A percentile compares a stretch with the other conserved stretches of the same genome.
phyloP scores from a whole-genome alignment of 2,113 vertebrate species.

The Pachycephala philippinensis region DNA sequence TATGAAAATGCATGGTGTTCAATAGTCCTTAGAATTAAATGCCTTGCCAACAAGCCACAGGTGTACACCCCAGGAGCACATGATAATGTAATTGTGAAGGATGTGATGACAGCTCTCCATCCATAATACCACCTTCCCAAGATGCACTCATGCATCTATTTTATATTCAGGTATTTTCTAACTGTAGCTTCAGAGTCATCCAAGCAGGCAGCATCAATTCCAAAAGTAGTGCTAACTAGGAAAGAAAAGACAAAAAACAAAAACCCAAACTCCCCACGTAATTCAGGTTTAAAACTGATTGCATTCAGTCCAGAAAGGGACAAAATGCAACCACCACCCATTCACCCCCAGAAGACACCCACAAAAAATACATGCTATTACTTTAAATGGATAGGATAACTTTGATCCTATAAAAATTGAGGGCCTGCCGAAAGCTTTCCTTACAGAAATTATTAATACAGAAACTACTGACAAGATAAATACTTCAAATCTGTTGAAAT shows the following conservation, averaged over 20 bases:
- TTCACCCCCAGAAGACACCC: rapidly evolving
- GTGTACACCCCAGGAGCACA: conserved; percentile 68
- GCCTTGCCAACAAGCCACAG: conserved; percentile 71
- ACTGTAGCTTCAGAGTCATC: conserved; percentile 27
- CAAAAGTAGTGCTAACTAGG: neutral
- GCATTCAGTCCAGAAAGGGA: neutral
- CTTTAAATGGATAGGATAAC: neutral
- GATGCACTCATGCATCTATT: conserved; percentile 60
- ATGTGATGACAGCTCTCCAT: conserved; percentile 68
- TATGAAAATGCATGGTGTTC: conserved; percentile 61
- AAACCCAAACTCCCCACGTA: neutral
- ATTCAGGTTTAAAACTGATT: neutral
- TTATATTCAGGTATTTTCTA: conserved; percentile 55
- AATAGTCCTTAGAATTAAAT: conserved; percentile 57
- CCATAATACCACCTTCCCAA: conserved; percentile 41
- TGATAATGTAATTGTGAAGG: conserved; percentile 61
- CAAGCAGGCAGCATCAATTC: neutral
- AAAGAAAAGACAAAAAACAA: neutral
- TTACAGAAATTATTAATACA: neutral
- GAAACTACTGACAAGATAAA: neutral
- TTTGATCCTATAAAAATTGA: neutral
- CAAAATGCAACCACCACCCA: neutral
- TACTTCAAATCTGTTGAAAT: neutral
- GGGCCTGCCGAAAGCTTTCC: neutral
- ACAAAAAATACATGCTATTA: neutral